These are phyloP conservation scores for Mirza zaza DNA, from an alignment of 2,113 vertebrate species.

Conservation along the genomic window DNA sequence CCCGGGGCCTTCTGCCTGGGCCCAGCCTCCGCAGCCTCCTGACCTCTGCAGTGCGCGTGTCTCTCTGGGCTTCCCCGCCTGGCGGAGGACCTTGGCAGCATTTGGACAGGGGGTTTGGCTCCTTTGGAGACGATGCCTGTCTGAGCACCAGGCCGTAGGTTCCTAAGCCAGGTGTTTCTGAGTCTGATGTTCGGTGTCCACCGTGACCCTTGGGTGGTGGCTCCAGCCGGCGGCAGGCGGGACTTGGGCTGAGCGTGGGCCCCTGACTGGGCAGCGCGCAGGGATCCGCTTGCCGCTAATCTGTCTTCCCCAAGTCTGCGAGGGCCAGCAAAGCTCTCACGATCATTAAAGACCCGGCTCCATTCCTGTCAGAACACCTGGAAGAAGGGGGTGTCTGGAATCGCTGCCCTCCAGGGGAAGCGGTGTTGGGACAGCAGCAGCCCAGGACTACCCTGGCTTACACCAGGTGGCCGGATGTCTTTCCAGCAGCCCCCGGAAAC, in stretches of 20 bases:
- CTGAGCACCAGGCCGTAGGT: rapidly evolving
- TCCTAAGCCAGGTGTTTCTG: neutral
- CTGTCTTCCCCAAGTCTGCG: neutral
- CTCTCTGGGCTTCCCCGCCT: neutral
- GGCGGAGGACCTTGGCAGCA: neutral
- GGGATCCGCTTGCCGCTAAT: neutral
- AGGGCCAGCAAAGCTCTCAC: too few species aligned
- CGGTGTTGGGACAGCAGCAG: neutral
- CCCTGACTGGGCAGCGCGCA: neutral
- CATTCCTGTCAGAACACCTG: neutral
- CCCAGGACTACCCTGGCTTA: too few species aligned
- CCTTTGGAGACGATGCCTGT: neutral
- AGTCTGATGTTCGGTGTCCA: neutral
- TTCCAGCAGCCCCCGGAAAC: neutral
- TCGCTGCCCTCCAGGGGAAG: neutral
- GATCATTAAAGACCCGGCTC: too few species aligned
- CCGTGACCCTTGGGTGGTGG: neutral
- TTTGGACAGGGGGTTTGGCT: too few species aligned
- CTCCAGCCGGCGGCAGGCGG: rapidly evolving
- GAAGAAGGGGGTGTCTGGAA: neutral
- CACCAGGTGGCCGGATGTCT: neutral
- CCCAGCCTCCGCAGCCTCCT: rapidly evolving
- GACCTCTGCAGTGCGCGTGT: rapidly evolving
- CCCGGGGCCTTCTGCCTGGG: neutral
- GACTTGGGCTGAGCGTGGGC: neutral